Evolutionary conservation across 2,113 vertebrate genomes (phyloP).

Genomic region (Trogon surrucura): DNA sequence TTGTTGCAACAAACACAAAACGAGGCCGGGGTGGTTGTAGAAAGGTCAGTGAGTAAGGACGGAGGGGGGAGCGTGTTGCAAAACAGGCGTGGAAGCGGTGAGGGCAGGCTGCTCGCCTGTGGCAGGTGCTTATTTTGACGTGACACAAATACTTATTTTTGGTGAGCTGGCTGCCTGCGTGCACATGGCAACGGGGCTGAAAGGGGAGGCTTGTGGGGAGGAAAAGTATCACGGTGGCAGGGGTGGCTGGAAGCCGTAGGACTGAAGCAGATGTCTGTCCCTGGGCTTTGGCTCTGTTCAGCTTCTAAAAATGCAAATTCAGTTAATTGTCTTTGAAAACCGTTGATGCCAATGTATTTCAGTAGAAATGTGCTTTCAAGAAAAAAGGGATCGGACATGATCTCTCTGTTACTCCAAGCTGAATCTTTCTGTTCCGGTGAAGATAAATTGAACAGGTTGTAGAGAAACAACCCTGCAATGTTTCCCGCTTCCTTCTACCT

Average conservation of each 20-base stretch:
- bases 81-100: neutral
- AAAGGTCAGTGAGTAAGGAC: constrained; percentile 49
- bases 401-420: neutral
- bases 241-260: neutral
- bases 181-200: neutral
- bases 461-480: neutral
- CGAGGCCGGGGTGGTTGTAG: neutral
- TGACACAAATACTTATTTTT: constrained; percentile 53
- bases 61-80: neutral
- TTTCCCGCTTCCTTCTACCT: neutral
- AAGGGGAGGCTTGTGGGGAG: neutral
- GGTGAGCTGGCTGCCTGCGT: neutral
- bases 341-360: neutral
- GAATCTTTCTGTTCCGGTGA: neutral
- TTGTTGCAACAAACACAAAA: neutral
- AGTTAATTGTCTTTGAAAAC: neutral
- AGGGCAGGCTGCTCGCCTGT: neutral
- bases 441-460: neutral
- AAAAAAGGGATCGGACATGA: neutral
- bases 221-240: neutral
- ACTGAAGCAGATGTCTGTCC: constrained; percentile 12
- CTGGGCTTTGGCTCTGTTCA: neutral
- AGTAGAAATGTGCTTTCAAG: neutral
- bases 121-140: constrained; percentile 45
- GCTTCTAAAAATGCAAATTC: constrained; percentile 21